Evolutionary conservation across 2,797 vertebrate species (phyloP).

Genomic region (Ataeniobius toweri): DNA sequence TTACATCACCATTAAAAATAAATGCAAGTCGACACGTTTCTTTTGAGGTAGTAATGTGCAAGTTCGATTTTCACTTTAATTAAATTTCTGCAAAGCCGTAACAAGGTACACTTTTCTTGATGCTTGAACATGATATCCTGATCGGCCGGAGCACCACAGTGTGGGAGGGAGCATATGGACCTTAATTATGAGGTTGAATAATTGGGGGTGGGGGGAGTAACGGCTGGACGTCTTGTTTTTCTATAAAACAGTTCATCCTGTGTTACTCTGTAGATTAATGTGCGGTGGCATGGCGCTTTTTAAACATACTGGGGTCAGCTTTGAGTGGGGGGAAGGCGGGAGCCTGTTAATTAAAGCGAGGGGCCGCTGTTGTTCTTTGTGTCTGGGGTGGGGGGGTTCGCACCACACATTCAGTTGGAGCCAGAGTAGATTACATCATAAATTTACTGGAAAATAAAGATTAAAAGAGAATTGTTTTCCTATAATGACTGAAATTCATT

Average conservation of each 20-base stretch:
- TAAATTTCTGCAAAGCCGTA: constrained; percentile 11
- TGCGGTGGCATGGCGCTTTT: constrained; percentile 32
- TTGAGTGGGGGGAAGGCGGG: constrained; percentile 13
- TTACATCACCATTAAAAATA: background rate
- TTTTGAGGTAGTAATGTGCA: background rate
- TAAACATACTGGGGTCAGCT: constrained; percentile 37
- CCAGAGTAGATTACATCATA: constrained; percentile 8
- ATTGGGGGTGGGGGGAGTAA: constrained; percentile 17
- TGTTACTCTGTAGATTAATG: constrained; percentile 39
- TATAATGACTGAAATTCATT: background rate
- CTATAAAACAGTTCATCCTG: constrained; percentile 31
- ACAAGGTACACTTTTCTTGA: constrained; percentile 18
- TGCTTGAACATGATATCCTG: background rate
- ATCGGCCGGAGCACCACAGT: constrained; percentile 10
- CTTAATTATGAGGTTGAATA: constrained; percentile 56
- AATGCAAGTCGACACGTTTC: background rate
- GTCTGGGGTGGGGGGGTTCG: constrained; percentile 21
- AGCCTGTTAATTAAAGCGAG: constrained; percentile 65
- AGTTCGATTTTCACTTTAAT: constrained; percentile 12
- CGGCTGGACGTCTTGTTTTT: constrained; percentile 16
- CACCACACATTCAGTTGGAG: constrained; percentile 4
- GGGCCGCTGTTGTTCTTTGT: constrained; percentile 55
- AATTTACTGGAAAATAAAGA: background rate
- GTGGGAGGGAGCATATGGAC: constrained; percentile 60
- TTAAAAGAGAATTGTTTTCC: background rate